These are phyloP conservation scores for Melanotaenia parkinsoni DNA, from an alignment of 2,797 vertebrate species.

Conservation along the genomic window DNA sequence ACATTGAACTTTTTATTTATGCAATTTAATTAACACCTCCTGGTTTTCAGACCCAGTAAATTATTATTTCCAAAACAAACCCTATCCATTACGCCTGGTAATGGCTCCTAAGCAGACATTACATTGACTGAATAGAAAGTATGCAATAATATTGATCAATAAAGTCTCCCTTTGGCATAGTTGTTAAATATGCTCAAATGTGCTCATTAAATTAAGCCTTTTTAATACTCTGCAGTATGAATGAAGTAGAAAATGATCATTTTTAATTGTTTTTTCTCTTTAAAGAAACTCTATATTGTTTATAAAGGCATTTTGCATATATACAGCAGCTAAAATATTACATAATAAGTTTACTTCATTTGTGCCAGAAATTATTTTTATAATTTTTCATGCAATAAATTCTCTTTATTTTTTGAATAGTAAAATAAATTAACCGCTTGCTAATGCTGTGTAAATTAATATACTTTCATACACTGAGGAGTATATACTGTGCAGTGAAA, in stretches of 20 bases:
- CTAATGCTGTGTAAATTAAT: conserved; percentile 14
- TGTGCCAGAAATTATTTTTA: not conserved
- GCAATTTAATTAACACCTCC: conserved; percentile 78
- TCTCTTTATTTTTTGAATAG: not conserved
- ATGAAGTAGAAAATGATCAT: conserved; percentile 19
- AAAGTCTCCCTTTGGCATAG: conserved; percentile 69
- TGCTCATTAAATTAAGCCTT: conserved; percentile 83
- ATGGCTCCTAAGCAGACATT: conserved; percentile 82
- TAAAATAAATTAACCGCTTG: conserved; percentile 4
- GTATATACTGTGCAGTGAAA: conserved; percentile 53
- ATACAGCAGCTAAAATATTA: not conserved
- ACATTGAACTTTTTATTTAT: conserved; percentile 59
- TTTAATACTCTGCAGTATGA: conserved; percentile 65
- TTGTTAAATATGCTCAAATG: conserved; percentile 82
- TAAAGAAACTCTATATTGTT: conserved; percentile 5
- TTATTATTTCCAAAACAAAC: conserved; percentile 79
- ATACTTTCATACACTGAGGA: conserved; percentile 28
- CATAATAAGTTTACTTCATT: not conserved
- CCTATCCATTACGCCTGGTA: conserved; percentile 81
- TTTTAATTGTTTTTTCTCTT: conserved; percentile 39
- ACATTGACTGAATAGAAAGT: conserved; percentile 81
- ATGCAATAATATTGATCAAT: conserved; percentile 82
- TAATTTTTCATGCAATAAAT: not conserved
- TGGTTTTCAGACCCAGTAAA: conserved; percentile 73
- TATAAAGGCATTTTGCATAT: not conserved